Conservation (phyloP, 1,140 invertebrate species). For the Drosophila kurseongensis region DNA sequence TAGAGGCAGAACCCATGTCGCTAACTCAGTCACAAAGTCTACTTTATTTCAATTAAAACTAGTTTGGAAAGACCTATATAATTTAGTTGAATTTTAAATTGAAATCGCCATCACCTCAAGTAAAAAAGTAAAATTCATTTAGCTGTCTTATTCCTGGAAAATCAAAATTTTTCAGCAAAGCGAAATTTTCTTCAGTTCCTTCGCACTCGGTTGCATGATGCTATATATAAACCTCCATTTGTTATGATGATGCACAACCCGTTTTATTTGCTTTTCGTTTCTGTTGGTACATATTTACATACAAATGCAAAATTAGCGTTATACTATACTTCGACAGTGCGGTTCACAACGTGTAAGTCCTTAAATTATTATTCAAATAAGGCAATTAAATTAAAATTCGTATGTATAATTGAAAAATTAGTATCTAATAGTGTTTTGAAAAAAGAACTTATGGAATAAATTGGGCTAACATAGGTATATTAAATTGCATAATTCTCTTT, state of each 20-base stretch:
- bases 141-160: neutral
- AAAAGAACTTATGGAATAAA: neutral
- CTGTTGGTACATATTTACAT: slow-evolving; percentile 23
- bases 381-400: neutral
- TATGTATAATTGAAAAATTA: neutral
- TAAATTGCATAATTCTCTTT: neutral
- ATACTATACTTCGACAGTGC: neutral
- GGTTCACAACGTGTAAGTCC: neutral
- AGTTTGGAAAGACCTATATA: neutral
- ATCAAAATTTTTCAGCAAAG: neutral
- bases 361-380: neutral
- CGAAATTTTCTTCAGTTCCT: too few relatives aligned
- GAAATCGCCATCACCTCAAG: neutral
- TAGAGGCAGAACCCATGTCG: slow-evolving; percentile 7
- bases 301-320: slow-evolving; percentile 6
- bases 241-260: slow-evolving; percentile 26
- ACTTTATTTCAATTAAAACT: neutral
- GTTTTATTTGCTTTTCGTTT: slow-evolving; percentile 21
- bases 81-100: slow-evolving; percentile 4
- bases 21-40: slow-evolving; percentile 18
- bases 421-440: neutral
- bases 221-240: slow-evolving; percentile 4
- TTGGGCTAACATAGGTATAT: slow-evolving; percentile 1
- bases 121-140: neutral
- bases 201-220: too few relatives aligned